phyloP scores from a whole-genome alignment of 2,888 invertebrate species.

The Lysandra bellargus region DNA sequence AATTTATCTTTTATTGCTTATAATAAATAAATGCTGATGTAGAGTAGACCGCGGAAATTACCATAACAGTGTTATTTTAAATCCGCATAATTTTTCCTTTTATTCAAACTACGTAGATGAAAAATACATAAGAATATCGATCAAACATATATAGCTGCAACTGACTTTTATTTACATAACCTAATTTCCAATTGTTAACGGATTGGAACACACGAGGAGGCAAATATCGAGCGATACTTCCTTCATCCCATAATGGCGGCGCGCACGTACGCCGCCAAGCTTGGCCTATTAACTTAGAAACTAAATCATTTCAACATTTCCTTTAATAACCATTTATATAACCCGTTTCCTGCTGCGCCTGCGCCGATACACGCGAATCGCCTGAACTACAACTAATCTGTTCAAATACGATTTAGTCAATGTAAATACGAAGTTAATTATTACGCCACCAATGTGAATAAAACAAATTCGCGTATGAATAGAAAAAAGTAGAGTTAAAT shows the following conservation, averaged over 20 bases:
- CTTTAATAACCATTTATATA: slow-evolving; percentile 25
- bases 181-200: slow-evolving; percentile 1
- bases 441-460: too few relatives aligned
- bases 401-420: neutral
- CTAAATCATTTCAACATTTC: slow-evolving; percentile 26
- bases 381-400: neutral
- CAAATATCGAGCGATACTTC: slow-evolving; percentile 8
- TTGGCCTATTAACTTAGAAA: slow-evolving; percentile 23
- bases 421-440: neutral
- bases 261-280: slow-evolving; percentile 18
- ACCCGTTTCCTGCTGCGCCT: slow-evolving; percentile 22
- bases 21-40: too few relatives aligned
- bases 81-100: too few relatives aligned
- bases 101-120: too few relatives aligned
- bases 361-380: slow-evolving; percentile 5
- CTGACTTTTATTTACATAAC: neutral
- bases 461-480: too few relatives aligned
- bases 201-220: neutral
- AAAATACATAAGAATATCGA: too few relatives aligned
- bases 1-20: too few relatives aligned
- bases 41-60: too few relatives aligned
- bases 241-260: slow-evolving; percentile 2
- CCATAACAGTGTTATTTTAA: too few relatives aligned
- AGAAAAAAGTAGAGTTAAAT: too few relatives aligned
- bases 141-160: neutral